These are phyloP conservation scores for Gambusia holbrooki DNA, from an alignment of 2,113 vertebrate species.

Conservation along the genomic window DNA sequence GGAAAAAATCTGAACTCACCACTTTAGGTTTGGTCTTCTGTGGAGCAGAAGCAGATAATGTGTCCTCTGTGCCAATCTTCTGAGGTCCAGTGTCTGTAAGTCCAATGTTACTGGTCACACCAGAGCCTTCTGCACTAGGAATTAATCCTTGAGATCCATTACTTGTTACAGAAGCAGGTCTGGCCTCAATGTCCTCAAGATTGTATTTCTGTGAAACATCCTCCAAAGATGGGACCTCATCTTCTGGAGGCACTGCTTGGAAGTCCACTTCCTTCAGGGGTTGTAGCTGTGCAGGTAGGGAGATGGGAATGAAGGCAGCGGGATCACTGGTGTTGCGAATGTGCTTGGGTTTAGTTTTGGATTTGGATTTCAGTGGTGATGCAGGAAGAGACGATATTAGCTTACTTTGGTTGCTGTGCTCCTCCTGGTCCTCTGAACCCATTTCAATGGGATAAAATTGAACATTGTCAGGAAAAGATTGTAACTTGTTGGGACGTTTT, in stretches of 20 bases:
- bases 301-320: conserved; percentile 85
- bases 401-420: conserved; percentile 14
- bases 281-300: conserved; percentile 76
- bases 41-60: conserved; percentile 55
- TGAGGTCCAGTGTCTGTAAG: conserved; percentile 73
- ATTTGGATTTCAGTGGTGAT: conserved; percentile 40
- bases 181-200: conserved; percentile 67
- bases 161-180: conserved; percentile 32
- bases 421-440: conserved; percentile 45
- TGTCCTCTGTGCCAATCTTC: conserved; percentile 78
- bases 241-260: conserved; percentile 42
- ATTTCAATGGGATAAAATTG: conserved; percentile 58
- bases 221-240: conserved; percentile 85
- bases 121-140: conserved; percentile 71
- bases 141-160: conserved; percentile 47
- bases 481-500: conserved; percentile 84
- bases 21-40: conserved; percentile 90
- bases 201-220: conserved; percentile 90
- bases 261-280: conserved; percentile 61
- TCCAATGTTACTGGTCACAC: conserved; percentile 69
- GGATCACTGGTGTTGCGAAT: conserved; percentile 91
- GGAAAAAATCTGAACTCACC: conserved; percentile 83
- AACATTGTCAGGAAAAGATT: conserved; percentile 73
- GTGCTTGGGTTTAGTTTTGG: conserved; percentile 81
- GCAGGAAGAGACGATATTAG: conserved; percentile 44